Conservation (phyloP, 2,797 vertebrate species). For the Sciurus carolinensis region DNA sequence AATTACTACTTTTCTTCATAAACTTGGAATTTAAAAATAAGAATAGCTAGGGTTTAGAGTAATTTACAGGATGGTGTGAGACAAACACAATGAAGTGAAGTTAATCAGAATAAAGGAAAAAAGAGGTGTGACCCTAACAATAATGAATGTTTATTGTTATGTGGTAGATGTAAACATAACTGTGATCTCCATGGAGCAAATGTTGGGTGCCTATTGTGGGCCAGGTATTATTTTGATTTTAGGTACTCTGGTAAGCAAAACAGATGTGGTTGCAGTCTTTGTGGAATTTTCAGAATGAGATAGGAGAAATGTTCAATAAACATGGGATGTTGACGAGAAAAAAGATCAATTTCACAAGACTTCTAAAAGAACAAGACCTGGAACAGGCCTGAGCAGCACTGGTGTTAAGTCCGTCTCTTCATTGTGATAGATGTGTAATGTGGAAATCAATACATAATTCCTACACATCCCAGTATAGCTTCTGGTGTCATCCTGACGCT, state of each 20-base stretch:
- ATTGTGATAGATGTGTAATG: background rate
- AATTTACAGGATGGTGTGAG: background rate
- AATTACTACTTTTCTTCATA: conserved; percentile 41
- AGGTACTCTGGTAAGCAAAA: background rate
- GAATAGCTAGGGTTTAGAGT: background rate
- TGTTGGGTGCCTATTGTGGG: background rate
- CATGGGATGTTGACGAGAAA: background rate
- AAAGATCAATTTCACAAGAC: background rate
- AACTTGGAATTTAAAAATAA: background rate
- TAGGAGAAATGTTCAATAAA: background rate
- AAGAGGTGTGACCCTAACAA: background rate
- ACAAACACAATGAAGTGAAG: background rate
- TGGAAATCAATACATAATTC: background rate
- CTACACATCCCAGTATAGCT: background rate
- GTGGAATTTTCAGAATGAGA: background rate
- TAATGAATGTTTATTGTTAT: conserved; percentile 45
- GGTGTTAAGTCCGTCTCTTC: background rate
- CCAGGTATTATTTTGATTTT: conserved; percentile 7
- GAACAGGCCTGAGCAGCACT: background rate
- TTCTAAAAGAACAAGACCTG: conserved; percentile 24
- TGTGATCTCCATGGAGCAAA: background rate
- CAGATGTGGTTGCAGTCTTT: background rate
- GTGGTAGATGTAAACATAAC: background rate
- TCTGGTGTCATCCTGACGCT: background rate
- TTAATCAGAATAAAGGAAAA: background rate